Conservation (phyloP, 2,113 vertebrate species). For the Scolopax mira region DNA sequence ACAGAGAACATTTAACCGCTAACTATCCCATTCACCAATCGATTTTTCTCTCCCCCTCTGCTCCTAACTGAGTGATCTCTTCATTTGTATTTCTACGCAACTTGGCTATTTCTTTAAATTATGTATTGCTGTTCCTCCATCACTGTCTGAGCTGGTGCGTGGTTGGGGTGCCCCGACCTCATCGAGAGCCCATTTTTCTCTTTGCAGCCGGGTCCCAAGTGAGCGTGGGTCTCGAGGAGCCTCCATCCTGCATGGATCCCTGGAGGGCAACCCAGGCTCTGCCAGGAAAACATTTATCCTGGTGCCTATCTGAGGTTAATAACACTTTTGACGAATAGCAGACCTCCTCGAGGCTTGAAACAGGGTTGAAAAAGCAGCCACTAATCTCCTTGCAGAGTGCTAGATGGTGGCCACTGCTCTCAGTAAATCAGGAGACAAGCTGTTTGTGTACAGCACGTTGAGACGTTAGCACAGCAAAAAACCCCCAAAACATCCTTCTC, state of each 20-base stretch:
- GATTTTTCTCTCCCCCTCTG: constrained; percentile 38
- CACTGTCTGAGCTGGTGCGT: neutral
- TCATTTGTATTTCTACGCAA: neutral
- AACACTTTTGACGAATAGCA: constrained; percentile 13
- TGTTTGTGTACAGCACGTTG: neutral
- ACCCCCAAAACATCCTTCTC: neutral
- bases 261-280: neutral
- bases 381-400: constrained; percentile 1
- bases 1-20: constrained; percentile 42
- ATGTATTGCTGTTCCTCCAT: neutral
- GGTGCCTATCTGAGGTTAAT: constrained; percentile 9
- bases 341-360: neutral
- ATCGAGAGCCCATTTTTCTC: neutral
- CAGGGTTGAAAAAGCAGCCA: constrained; percentile 15
- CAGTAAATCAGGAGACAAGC: neutral
- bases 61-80: neutral
- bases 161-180: neutral
- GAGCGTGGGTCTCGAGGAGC: neutral
- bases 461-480: neutral
- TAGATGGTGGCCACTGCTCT: neutral
- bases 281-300: constrained; percentile 25
- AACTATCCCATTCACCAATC: constrained; percentile 3
- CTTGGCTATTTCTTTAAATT: constrained; percentile 31
- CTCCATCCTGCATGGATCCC: neutral
- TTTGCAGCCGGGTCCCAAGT: neutral